Percentiles rank a stretch among this genome's conserved stretches.
Evolutionary conservation across 2,113 vertebrate species (phyloP).

Genomic region (Eurypyga helias): DNA sequence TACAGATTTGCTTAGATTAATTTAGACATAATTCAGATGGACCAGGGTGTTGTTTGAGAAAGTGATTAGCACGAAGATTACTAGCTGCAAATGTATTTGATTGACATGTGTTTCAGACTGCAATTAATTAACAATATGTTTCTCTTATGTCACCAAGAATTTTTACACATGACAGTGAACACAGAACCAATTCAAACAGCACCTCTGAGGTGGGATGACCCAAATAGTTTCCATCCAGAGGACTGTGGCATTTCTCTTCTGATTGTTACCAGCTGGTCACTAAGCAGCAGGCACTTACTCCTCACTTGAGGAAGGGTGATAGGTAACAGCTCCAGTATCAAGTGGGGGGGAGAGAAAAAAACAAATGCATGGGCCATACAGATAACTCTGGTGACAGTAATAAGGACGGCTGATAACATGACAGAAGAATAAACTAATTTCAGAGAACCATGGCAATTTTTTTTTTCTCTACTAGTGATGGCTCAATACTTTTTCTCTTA

Average conservation of each 20-base stretch:
- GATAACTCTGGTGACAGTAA: conserved; percentile 61
- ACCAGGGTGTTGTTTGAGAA: conserved; percentile 42
- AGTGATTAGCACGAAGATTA: conserved; percentile 52
- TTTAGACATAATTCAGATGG: conserved; percentile 60
- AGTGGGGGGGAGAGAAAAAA: conserved; percentile 45
- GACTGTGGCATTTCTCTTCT: conserved; percentile 18
- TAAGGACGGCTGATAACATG: conserved; percentile 25
- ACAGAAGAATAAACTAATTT: conserved; percentile 40
- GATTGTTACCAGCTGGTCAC: conserved; percentile 43
- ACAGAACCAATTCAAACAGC: conserved; percentile 35
- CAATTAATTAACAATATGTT: conserved; percentile 70
- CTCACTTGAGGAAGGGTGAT: conserved; percentile 2
- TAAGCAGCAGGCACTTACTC: conserved; percentile 6
- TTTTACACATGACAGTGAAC: conserved; percentile 11
- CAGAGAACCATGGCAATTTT: not conserved
- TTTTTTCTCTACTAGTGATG: not conserved
- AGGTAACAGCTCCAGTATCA: conserved; percentile 37
- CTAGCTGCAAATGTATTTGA: conserved; percentile 48
- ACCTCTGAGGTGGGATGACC: conserved; percentile 41
- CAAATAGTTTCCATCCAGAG: not conserved
- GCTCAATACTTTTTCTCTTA: not conserved
- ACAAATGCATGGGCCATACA: not conserved
- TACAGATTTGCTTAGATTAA: conserved; percentile 62
- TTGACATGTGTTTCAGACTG: conserved; percentile 61
- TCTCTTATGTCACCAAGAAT: conserved; percentile 44